phyloP scores from a whole-genome alignment of 2,888 invertebrate species.

The Falcaria lacertinaria region DNA sequence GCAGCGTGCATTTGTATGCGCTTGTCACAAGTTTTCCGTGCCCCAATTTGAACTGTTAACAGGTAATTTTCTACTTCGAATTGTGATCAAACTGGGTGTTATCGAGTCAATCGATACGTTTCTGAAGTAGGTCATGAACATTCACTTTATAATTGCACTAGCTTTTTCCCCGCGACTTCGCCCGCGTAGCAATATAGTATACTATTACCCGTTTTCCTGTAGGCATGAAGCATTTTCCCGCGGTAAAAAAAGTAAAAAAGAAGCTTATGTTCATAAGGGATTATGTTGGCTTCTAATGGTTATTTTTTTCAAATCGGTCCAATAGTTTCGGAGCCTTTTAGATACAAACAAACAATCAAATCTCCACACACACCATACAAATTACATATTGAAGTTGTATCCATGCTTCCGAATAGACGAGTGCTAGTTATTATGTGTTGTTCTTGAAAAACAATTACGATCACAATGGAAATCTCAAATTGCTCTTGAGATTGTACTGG shows the following conservation, averaged over 20 bases:
- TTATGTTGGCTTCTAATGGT: too few species aligned
- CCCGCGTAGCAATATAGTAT: too few species aligned
- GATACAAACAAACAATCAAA: not conserved
- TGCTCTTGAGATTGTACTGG: not conserved
- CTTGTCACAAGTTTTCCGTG: conserved; percentile 4
- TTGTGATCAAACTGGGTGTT: conserved; percentile 38
- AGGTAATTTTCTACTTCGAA: conserved; percentile 35
- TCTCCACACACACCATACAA: too few species aligned
- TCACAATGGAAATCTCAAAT: not conserved
- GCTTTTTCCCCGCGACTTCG: too few species aligned
- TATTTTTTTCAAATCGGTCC: too few species aligned
- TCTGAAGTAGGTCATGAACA: conserved; percentile 32
- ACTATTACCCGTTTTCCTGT: too few species aligned
- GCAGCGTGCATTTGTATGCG: not conserved
- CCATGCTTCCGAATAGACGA: not conserved
- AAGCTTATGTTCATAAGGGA: too few species aligned
- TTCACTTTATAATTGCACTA: conserved; percentile 11
- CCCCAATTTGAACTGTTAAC: conserved; percentile 10
- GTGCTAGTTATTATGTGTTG: not conserved
- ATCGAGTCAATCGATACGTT: conserved; percentile 46
- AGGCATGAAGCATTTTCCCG: too few species aligned
- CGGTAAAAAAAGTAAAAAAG: too few species aligned
- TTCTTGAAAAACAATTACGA: not conserved
- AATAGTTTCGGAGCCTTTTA: too few species aligned
- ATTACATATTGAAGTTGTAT: not conserved